These are phyloP conservation scores for Maniola hyperantus DNA, from an alignment of 2,888 invertebrate species.

Conservation along the genomic window DNA sequence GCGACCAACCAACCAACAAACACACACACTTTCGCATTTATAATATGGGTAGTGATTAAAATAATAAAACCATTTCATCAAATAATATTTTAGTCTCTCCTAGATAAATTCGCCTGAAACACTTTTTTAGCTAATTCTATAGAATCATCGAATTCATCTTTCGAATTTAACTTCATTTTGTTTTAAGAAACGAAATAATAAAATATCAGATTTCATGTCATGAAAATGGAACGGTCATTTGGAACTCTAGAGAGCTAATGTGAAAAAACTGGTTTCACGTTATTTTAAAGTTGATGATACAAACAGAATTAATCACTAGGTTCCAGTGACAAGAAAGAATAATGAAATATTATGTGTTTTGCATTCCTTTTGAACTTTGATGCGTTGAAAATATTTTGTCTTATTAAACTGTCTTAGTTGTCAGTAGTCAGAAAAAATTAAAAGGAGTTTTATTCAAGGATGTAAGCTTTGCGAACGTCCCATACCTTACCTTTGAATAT, in stretches of 20 bases:
- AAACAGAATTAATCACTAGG: slow-evolving; percentile 30
- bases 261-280: slow-evolving; percentile 1
- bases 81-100: slow-evolving; percentile 29
- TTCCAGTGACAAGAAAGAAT: slow-evolving; percentile 31
- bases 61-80: slow-evolving; percentile 40
- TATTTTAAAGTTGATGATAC: slow-evolving; percentile 10
- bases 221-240: background rate
- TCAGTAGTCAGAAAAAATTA: too few species aligned
- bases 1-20: too few species aligned
- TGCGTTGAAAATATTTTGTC: background rate
- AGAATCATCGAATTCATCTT: slow-evolving; percentile 46
- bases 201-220: too few species aligned
- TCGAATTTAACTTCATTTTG: background rate
- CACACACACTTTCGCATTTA: too few species aligned
- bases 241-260: slow-evolving; percentile 18
- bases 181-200: background rate
- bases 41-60: too few species aligned
- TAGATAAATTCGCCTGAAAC: slow-evolving; percentile 48
- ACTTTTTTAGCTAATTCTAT: slow-evolving; percentile 48
- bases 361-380: slow-evolving; percentile 30
- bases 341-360: slow-evolving; percentile 31
- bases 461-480: background rate
- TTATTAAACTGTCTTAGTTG: too few species aligned
- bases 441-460: too few species aligned
- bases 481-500: too few species aligned